These are phyloP conservation scores for Leuciscus idus DNA, from an alignment of 2,113 vertebrate genomes.

Conservation along the genomic window DNA sequence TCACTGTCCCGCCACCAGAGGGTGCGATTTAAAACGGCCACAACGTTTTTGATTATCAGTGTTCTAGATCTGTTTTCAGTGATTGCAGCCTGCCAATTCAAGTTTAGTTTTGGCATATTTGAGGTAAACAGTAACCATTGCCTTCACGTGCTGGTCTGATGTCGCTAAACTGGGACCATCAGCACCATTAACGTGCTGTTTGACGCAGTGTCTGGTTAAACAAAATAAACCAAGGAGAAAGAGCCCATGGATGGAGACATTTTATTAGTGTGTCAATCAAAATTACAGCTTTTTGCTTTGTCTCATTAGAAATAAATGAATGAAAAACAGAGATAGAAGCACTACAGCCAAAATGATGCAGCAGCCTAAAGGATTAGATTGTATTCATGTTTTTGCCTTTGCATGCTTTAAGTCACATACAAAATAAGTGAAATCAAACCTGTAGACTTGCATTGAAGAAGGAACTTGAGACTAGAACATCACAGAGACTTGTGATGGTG, in stretches of 20 bases:
- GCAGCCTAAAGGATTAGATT: neutral
- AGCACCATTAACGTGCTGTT: neutral
- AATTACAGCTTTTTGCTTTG: neutral
- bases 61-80: neutral
- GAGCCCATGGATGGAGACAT: neutral
- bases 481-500: neutral
- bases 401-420: neutral
- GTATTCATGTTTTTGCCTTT: neutral
- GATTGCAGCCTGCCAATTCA: neutral
- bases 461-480: neutral
- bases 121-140: neutral
- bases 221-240: neutral
- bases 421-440: neutral
- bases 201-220: neutral
- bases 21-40: neutral
- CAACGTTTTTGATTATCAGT: neutral
- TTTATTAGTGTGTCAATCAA: neutral
- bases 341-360: neutral
- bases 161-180: neutral
- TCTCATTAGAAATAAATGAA: neutral
- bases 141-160: neutral
- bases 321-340: neutral
- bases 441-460: neutral
- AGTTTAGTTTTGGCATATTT: neutral
- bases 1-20: neutral